Conservation (phyloP, 2,113 vertebrate genomes). For the Pomatostomus ruficeps region DNA sequence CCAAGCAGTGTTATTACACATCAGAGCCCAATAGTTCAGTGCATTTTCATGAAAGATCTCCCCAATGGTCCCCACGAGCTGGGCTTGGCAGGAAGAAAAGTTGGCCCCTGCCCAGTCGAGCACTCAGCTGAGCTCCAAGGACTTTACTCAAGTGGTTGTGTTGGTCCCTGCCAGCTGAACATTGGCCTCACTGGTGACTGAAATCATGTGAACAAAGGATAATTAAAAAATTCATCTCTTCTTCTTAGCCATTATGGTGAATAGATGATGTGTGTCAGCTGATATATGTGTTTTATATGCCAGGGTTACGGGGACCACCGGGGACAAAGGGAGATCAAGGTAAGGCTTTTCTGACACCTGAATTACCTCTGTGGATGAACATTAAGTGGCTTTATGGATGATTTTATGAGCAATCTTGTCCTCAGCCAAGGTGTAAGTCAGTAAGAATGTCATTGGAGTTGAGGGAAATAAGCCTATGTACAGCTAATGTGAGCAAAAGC, state of each 20-base stretch:
- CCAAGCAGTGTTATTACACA: neutral
- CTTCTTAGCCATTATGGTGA: neutral
- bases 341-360: conserved; percentile 32
- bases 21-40: neutral
- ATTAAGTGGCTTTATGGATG: conserved; percentile 21
- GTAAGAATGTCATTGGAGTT: neutral
- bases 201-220: neutral
- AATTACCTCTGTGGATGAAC: neutral
- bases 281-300: conserved; percentile 26
- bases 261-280: conserved; percentile 15
- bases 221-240: neutral
- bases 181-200: neutral
- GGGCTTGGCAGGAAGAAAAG: conserved; percentile 2
- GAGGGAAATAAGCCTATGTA: neutral
- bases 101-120: neutral
- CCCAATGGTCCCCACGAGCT: neutral
- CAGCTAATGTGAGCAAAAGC: neutral
- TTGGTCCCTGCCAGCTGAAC: neutral
- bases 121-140: neutral
- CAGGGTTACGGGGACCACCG: conserved; percentile 52
- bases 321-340: conserved; percentile 66
- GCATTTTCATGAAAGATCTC: neutral
- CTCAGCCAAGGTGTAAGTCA: neutral
- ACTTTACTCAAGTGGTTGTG: neutral
- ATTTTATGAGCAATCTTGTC: conserved; percentile 26